Percentiles rank a stretch among this genome's conserved stretches.
phyloP scores from a whole-genome alignment of 2,888 invertebrate species.

The Leptothorax acervorum region DNA sequence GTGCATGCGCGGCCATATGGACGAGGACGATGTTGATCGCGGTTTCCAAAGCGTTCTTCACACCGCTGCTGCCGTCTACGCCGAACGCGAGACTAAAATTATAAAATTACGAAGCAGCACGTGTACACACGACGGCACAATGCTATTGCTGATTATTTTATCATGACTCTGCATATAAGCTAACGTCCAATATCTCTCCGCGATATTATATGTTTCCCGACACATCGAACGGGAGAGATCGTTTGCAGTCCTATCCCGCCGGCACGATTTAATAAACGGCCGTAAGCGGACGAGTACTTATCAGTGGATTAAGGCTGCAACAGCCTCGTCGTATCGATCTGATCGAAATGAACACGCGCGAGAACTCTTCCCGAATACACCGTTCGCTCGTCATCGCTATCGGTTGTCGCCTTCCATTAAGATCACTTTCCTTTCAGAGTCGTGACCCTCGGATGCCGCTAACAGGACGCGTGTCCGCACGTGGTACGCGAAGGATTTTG shows the following conservation, averaged over 20 bases:
- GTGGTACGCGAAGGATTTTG: neutral
- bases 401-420: slow-evolving; percentile 26
- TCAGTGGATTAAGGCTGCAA: slow-evolving; percentile 57
- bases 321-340: slow-evolving; percentile 49
- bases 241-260: slow-evolving; percentile 50
- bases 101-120: slow-evolving; percentile 16
- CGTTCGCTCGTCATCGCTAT: slow-evolving; percentile 33
- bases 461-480: neutral
- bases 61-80: neutral
- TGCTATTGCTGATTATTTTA: slow-evolving; percentile 32
- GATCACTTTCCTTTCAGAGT: slow-evolving; percentile 12
- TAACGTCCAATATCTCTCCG: slow-evolving; percentile 1
- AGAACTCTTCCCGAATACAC: slow-evolving; percentile 26
- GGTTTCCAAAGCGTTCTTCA: neutral
- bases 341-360: slow-evolving; percentile 60
- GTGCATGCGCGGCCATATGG: slow-evolving; percentile 5
- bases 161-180: slow-evolving; percentile 3
- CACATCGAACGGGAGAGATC: slow-evolving; percentile 50
- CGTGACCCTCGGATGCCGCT: neutral
- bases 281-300: slow-evolving; percentile 58
- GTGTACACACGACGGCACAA: neutral
- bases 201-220: neutral
- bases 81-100: slow-evolving; percentile 17
- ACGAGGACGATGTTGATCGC: slow-evolving; percentile 25
- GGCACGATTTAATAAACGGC: slow-evolving; percentile 68